Conservation (phyloP, 2,113 vertebrate genomes). For the Ursus arctos region DNA sequence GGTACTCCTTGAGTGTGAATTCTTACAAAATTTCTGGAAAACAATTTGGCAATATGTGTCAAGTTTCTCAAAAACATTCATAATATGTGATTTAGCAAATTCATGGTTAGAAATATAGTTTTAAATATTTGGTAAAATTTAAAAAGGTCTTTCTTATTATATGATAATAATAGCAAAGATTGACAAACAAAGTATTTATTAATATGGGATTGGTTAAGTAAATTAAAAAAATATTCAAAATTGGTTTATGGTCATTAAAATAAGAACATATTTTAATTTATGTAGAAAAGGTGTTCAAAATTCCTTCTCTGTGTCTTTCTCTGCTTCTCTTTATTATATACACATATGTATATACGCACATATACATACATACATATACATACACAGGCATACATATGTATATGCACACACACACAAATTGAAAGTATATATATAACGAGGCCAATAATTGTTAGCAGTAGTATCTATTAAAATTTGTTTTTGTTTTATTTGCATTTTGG, state of each 20-base stretch:
- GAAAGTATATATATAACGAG: neutral
- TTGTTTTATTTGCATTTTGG: neutral
- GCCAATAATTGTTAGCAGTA: neutral
- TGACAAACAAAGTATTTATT: neutral
- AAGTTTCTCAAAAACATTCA: neutral
- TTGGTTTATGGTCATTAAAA: neutral
- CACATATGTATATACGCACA: neutral
- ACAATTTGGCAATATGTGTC: neutral
- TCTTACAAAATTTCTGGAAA: slow-evolving; percentile 43
- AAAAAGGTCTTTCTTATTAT: neutral
- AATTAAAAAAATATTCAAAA: neutral
- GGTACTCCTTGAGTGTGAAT: neutral
- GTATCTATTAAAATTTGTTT: neutral
- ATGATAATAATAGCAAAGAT: neutral
- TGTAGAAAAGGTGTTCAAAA: neutral
- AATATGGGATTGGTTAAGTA: neutral
- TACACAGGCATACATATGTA: neutral
- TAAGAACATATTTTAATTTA: neutral
- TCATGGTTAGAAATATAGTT: neutral
- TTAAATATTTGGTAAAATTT: neutral
- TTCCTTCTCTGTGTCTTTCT: neutral
- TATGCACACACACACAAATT: neutral
- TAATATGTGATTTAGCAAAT: neutral
- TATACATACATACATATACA: neutral
- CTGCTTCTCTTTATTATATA: neutral